Evolutionary conservation across 1,140 invertebrate genomes (phyloP), one percentile per base, ranked within the genome.

Genomic region (Spodoptera litura): DNA sequence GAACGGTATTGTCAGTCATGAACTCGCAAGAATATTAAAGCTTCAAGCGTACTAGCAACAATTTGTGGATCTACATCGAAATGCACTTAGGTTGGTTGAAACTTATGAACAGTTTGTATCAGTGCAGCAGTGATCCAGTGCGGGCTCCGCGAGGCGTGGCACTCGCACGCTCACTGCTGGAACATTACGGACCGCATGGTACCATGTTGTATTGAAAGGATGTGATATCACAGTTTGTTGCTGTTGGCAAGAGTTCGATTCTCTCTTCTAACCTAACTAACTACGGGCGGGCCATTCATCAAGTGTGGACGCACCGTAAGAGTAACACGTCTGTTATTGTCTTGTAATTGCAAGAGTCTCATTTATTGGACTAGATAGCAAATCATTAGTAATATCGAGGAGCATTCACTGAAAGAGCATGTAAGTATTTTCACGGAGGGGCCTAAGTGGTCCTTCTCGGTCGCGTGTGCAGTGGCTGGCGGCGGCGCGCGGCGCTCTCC

Each of bases 11-110:
- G 13, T 59, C 10, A 49, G 27, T 49, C 55, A 51, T 44, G 38
- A 74, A 59, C 55, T 31, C n/a, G 11, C 61, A 74, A 74, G 71
- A 74, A 74, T 74, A 61, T 71, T 56, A 71, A 71, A 71, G 68
- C 38, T 55, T 10, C 4, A 20, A 49, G 55, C 20, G 62, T 35
- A 58, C 71, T 4, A 44, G 55, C 6, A 27, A 56, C 53, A n/a
- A 61, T 74, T 74, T 51, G 8, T 61, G 20, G 56, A 61, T 20
- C 20, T 44, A 74, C 71, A 74, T 51, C 15, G 56, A 61, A 74
- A 59, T 74, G 71, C 71, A 74, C 71, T 74, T 58, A 74, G 56
- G 15, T n/a, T 56, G 25, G 11, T 12, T 15, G 66, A 51, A 53
- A 70, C 20, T 70, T 70, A 20, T 51, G 66, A 27, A 31, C 66